These are phyloP conservation scores for Strigamia crassipes DNA, from an alignment of 2,888 invertebrate species.

Conservation along the genomic window DNA sequence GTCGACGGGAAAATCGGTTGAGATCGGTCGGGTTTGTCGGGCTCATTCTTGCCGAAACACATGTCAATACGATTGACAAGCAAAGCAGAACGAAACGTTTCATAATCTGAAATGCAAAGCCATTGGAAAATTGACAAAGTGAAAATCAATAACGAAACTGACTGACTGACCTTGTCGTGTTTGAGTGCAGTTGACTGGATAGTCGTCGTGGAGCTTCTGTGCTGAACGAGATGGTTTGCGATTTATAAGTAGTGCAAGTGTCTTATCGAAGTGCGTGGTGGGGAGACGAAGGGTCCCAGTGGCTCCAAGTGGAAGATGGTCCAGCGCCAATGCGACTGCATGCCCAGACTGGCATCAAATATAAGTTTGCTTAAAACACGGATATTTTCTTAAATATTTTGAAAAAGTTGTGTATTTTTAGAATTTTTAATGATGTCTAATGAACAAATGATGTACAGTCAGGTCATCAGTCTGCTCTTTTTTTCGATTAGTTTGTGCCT, in stretches of 20 bases:
- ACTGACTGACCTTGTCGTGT: not conserved
- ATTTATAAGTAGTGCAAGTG: conserved; percentile 10
- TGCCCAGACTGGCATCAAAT: conserved; percentile 10
- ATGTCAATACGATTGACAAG: not conserved
- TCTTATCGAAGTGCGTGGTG: not conserved
- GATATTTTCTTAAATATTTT: not conserved
- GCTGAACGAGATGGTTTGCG: not conserved
- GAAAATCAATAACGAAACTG: not conserved
- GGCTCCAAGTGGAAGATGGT: conserved; percentile 10
- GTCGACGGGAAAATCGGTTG: not conserved
- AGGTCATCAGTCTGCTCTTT: not conserved
- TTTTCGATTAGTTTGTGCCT: not conserved
- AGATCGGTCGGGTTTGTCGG: not conserved
- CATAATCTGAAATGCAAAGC: not conserved
- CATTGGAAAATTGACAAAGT: not conserved
- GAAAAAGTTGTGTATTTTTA: not conserved
- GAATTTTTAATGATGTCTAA: conserved; percentile 4
- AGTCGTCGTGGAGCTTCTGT: not conserved
- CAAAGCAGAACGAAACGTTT: not conserved
- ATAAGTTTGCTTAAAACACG: not conserved
- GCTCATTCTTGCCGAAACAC: not conserved
- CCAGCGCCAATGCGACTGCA: not conserved
- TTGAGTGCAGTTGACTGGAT: not conserved
- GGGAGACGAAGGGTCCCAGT: conserved; percentile 7
- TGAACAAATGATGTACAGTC: not conserved